Percentiles rank a stretch among this genome's conserved stretches.
phyloP scores from a whole-genome alignment of 2,797 vertebrate species.

The Enteromius thamalakanensis region DNA sequence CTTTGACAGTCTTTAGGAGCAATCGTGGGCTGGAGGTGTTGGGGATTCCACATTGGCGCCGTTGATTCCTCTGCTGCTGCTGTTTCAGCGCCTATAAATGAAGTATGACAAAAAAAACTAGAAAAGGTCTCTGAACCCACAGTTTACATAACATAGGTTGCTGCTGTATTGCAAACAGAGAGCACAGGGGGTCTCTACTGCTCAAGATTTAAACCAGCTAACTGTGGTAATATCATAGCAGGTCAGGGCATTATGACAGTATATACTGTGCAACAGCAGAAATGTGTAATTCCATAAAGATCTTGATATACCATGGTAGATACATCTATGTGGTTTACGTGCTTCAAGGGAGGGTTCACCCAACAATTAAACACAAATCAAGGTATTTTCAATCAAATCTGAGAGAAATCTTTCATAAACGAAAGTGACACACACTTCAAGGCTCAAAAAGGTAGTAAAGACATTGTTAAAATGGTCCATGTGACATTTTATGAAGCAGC shows the following conservation, averaged over 20 bases:
- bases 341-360: not conserved
- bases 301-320: not conserved
- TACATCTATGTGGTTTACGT: not conserved
- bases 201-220: not conserved
- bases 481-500: not conserved
- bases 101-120: slow-evolving; percentile 3
- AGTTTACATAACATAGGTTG: not conserved
- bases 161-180: not conserved
- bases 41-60: slow-evolving; percentile 84
- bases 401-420: not conserved
- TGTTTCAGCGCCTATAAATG: slow-evolving; percentile 90
- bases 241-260: not conserved
- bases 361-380: not conserved
- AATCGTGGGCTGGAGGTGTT: slow-evolving; percentile 83
- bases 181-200: not conserved
- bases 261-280: not conserved
- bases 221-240: not conserved
- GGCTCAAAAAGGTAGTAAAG: not conserved
- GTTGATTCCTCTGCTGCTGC: slow-evolving; percentile 89
- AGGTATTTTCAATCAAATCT: not conserved
- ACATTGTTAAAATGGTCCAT: not conserved
- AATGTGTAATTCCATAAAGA: not conserved
- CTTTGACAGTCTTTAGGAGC: slow-evolving; percentile 88
- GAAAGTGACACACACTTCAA: not conserved
- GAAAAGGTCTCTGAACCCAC: not conserved